These are phyloP conservation scores for Sebastes schlegelii DNA, from an alignment of 2,113 vertebrate genomes.

Conservation along the genomic window DNA sequence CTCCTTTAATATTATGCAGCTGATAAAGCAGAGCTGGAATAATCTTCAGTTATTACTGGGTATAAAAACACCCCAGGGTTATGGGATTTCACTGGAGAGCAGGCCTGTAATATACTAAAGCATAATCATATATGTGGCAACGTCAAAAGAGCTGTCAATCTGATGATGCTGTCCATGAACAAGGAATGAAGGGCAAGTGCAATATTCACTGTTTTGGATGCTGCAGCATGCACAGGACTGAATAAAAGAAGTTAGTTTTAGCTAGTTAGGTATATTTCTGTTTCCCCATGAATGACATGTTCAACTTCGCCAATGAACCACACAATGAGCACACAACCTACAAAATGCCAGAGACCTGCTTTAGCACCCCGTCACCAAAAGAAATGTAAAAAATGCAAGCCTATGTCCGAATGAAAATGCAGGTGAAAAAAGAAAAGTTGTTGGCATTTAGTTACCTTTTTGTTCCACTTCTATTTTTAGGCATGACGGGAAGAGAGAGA, in stretches of 20 bases:
- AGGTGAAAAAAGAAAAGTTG: slow-evolving; percentile 81
- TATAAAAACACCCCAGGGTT: slow-evolving; percentile 49
- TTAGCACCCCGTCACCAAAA: slow-evolving; percentile 57
- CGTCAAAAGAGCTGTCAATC: neutral
- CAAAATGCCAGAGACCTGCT: neutral
- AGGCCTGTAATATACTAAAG: slow-evolving; percentile 13
- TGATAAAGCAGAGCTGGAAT: slow-evolving; percentile 68
- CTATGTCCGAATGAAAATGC: slow-evolving; percentile 81
- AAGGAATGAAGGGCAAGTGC: neutral
- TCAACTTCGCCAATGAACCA: slow-evolving; percentile 31
- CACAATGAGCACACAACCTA: slow-evolving; percentile 1
- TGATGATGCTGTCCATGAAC: neutral
- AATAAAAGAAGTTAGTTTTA: neutral
- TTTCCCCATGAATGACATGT: slow-evolving; percentile 71
- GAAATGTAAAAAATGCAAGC: slow-evolving; percentile 67
- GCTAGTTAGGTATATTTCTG: neutral
- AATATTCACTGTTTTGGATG: slow-evolving; percentile 11
- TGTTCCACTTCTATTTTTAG: slow-evolving; percentile 99
- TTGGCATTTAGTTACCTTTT: slow-evolving; percentile 99
- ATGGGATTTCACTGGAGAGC: slow-evolving; percentile 21
- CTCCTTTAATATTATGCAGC: slow-evolving; percentile 76
- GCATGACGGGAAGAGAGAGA: slow-evolving; percentile 90
- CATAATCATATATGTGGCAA: neutral
- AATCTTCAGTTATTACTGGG: slow-evolving; percentile 60
- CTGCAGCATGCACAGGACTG: neutral